Percentiles rank a stretch among this genome's conserved stretches.
These are phyloP conservation scores for Drosophila borealis DNA, from an alignment of 2,888 invertebrate species.

Conservation along the genomic window DNA sequence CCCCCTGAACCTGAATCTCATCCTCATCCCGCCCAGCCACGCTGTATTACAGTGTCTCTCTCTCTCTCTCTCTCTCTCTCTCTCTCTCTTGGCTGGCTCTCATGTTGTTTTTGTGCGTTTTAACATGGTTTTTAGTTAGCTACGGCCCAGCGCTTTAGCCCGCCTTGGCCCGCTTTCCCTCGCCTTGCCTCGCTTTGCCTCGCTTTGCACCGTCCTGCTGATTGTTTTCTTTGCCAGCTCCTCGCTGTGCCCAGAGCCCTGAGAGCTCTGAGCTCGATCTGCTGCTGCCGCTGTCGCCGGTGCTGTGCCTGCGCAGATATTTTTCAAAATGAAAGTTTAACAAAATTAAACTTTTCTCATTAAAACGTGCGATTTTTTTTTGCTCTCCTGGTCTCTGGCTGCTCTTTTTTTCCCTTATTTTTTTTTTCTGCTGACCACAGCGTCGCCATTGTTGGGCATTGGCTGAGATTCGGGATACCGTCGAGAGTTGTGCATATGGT, in stretches of 20 bases:
- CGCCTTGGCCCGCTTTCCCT: slow-evolving; percentile 6
- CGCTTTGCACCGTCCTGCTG: slow-evolving; percentile 5
- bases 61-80: slow-evolving; percentile 10
- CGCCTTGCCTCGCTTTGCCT: slow-evolving; percentile 24
- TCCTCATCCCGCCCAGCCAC: neutral
- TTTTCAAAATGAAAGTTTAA: slow-evolving; percentile 82
- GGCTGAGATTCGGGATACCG: slow-evolving; percentile 64
- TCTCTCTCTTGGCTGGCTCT: slow-evolving; percentile 21
- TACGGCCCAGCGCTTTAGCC: slow-evolving; percentile 40
- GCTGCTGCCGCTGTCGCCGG: slow-evolving; percentile 17
- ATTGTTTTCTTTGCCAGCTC: slow-evolving; percentile 42
- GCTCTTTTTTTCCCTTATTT: slow-evolving; percentile 16
- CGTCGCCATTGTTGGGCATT: slow-evolving; percentile 61
- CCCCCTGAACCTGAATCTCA: neutral
- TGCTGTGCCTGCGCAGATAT: slow-evolving; percentile 68
- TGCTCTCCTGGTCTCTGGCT: slow-evolving; percentile 10
- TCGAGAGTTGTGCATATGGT: slow-evolving; percentile 70
- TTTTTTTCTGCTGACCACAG: slow-evolving; percentile 61
- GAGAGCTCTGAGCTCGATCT: slow-evolving; percentile 30
- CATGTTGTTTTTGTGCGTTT: slow-evolving; percentile 63
- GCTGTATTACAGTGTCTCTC: slow-evolving; percentile 24
- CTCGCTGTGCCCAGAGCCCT: slow-evolving; percentile 11
- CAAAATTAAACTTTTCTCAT: slow-evolving; percentile 84
- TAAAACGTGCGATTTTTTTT: slow-evolving; percentile 81
- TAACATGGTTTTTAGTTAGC: slow-evolving; percentile 74